Evolutionary conservation across 2,113 vertebrate species (phyloP), one percentile per base, ranked within the genome.

Genomic region (Scomber colias): DNA sequence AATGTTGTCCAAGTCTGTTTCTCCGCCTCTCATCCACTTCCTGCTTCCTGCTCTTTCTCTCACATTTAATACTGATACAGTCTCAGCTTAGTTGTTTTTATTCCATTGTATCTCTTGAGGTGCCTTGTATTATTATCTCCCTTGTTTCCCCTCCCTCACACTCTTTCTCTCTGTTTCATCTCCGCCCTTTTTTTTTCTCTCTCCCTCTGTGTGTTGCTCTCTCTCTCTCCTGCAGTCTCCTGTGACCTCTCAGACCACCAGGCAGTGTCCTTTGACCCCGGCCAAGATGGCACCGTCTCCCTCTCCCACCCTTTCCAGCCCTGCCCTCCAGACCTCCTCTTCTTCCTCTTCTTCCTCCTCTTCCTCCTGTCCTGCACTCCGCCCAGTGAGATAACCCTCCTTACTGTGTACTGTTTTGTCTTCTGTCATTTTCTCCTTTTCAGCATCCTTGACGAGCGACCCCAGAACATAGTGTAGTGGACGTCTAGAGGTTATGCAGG

Each of bases 201-300:
- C 53, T 75, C 17, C 10, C 27, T 65, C 51, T 79, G 35, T 75
- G 49, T 71, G 68, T 62, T 54, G 45, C 80, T 78, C 72, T 88
- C 62, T 89, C 72, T 89, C 62, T 83, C 56, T 79, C 67, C 86
- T 87, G 70, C 93, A 94, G 94, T 92, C 92, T 90, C 84, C 94
- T 16, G 93, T 91, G 79, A 92, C 92, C 73, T 79, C 94, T 82
- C 94, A 91, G 87, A 86, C 94, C 79, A 90, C 90, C 89, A 90
- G 95, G 76, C 93, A 93, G 61, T 89, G 91, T 73, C 83, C 94
- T 63, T 80, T 92, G 63, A 89, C 93, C 81, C 94, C 92, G 40
- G 92, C 95, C 89, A 96, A 96, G 92, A 92, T 95, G 89, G 94
- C 90, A 46, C 94, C 90, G 0, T 87, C 94, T 11, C 80, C 94